A percentile compares a stretch with the other conserved stretches of the same genome.
These are phyloP conservation scores for Lasioglossum figueresi DNA, from an alignment of 2,888 invertebrate species.

Conservation along the genomic window DNA sequence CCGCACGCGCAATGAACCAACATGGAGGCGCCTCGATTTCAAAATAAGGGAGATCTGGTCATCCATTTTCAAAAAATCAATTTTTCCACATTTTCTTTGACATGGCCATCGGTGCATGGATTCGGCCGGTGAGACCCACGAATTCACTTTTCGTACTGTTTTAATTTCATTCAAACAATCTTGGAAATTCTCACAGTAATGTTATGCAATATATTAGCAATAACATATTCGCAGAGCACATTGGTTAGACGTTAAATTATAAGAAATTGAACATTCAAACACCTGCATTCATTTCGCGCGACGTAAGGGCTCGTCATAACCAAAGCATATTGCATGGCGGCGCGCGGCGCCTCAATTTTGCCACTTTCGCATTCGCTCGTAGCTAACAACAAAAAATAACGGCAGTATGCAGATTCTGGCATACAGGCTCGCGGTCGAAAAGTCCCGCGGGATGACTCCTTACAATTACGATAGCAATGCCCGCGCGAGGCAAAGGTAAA, in stretches of 20 bases:
- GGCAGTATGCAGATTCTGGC: slow-evolving; percentile 40
- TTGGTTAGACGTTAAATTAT: no score
- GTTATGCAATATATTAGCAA: no score
- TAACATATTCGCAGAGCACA: no score
- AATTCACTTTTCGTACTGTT: no score
- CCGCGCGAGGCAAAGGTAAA: slow-evolving; percentile 26
- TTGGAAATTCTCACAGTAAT: no score
- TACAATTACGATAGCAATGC: slow-evolving; percentile 52
- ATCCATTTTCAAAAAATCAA: no score
- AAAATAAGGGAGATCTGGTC: no score
- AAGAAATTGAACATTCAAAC: background rate
- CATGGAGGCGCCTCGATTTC: background rate
- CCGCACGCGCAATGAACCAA: no score
- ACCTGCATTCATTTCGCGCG: background rate
- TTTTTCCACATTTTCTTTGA: no score
- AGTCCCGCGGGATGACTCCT: slow-evolving; percentile 41
- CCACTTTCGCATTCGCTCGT: slow-evolving; percentile 20
- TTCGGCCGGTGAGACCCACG: no score
- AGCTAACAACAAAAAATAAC: background rate
- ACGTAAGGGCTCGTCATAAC: slow-evolving; percentile 6
- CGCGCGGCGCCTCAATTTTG: slow-evolving; percentile 7
- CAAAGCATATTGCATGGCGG: background rate
- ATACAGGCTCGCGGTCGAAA: slow-evolving; percentile 30
- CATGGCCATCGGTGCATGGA: no score
- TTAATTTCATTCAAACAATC: no score